A percentile compares a stretch with the other conserved stretches of the same genome.
Evolutionary conservation across 2,113 vertebrate genomes (phyloP).

Genomic region (Pelmatolapia mariae): DNA sequence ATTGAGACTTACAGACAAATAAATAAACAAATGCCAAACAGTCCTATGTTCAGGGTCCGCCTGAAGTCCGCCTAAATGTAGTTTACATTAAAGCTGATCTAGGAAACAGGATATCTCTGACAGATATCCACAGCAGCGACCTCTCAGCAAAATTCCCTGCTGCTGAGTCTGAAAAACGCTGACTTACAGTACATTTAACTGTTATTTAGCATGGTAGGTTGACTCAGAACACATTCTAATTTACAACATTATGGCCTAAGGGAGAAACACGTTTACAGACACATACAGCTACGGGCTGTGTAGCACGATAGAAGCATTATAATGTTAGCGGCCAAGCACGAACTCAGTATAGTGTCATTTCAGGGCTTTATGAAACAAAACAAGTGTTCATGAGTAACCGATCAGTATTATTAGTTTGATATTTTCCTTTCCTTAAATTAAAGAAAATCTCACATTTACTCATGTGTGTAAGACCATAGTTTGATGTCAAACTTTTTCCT

Average conservation of each 20-base stretch:
- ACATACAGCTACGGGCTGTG: neutral
- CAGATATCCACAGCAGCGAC: neutral
- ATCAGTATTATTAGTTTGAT: neutral
- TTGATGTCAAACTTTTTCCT: neutral
- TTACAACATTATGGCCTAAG: slow-evolving; percentile 1
- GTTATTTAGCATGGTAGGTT: slow-evolving; percentile 10
- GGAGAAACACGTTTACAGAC: neutral
- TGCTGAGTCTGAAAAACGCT: slow-evolving; percentile 14
- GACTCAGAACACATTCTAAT: slow-evolving; percentile 17
- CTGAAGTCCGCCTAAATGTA: neutral
- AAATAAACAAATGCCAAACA: neutral
- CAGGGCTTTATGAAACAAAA: neutral
- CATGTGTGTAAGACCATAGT: neutral
- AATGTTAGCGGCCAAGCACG: neutral
- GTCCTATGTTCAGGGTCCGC: neutral
- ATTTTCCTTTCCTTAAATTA: neutral
- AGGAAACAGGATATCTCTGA: neutral
- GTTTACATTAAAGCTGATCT: slow-evolving; percentile 26
- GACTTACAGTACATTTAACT: slow-evolving; percentile 19
- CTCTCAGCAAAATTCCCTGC: slow-evolving; percentile 1
- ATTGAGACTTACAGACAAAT: neutral
- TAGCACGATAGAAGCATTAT: neutral
- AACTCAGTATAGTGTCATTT: neutral
- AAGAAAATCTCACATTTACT: neutral
- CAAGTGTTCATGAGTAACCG: neutral